Evolutionary conservation across 2,888 invertebrate species (phyloP).

Genomic region (Lasioglossum vierecki): DNA sequence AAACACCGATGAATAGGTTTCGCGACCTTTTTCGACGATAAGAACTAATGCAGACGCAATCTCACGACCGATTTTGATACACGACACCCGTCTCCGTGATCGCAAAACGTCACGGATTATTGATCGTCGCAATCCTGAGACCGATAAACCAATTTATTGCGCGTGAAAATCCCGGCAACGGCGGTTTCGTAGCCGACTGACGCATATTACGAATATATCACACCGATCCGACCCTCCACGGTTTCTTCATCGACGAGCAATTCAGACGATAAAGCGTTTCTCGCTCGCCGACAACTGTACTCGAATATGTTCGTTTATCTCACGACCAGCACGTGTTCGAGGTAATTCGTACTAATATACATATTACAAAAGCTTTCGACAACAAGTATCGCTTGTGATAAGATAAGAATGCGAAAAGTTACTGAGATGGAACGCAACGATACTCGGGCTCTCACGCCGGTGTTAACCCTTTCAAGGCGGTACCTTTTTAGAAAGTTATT

Average conservation of each 20-base stretch:
- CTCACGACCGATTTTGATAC: neutral
- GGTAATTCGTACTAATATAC: neutral
- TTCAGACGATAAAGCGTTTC: neutral
- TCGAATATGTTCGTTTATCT: neutral
- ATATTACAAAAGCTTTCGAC: neutral
- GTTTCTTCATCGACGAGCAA: neutral
- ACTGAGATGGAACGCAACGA: neutral
- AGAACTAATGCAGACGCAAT: neutral
- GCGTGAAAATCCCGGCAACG: neutral
- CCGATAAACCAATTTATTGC: neutral
- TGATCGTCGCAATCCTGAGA: neutral
- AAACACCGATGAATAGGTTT: neutral
- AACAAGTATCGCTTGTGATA: neutral
- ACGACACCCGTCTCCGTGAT: neutral
- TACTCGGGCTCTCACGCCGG: neutral
- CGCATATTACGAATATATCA: neutral
- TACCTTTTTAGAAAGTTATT: neutral
- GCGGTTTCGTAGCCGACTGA: neutral
- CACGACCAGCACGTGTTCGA: neutral
- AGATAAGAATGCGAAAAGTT: neutral
- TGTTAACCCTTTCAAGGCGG: neutral
- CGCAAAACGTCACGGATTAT: neutral
- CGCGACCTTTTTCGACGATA: neutral
- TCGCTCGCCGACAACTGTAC: neutral
- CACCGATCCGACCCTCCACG: neutral